Base-by-base conservation (phyloP, 2,797 vertebrate genomes). In the Megaceryle alcyon region DNA sequence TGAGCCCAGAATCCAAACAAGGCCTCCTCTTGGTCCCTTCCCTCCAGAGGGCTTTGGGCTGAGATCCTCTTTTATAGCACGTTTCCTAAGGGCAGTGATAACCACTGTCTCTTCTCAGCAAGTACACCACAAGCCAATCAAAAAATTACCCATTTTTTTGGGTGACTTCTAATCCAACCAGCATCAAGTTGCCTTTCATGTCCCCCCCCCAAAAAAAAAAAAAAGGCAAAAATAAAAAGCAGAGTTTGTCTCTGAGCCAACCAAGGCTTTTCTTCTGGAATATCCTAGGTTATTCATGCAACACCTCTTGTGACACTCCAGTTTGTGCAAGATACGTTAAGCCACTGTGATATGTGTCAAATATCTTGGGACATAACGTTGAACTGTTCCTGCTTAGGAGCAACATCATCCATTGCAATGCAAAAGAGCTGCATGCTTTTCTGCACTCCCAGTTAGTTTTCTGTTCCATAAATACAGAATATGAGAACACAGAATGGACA, bases 291-390 rank as follows among this genome's bases (percentile, higher is more conserved):
- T 64, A 8, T 49, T 83, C 2, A 0, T 22, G 95, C 49, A 97
- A 97, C 12, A 21, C 7, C 54, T 94, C 71, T 97, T 97, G 80
- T 94, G 94, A 94, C 94, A 97, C 80, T 71, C 9, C 5, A 6
- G 76, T 83, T 92, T 86, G 57, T 90, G 93, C 49, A 94, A 97
- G 69, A 83, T 3, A 21, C 41, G 76, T 97, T 97, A 94, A 86
- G 15, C 94, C 95, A 78, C 85, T 1, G 0, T 5, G 76, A 43
- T 59, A 6, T 81, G 61, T 86, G 72, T 81, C 76, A 88, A 85
- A 81, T n/a, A 4, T 57, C 72, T 95, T 86, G 79, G 76, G 57
- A 72, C 70, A n/a, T 3, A 57, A 53, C 1, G 1, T 22, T 49
- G 79, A 78, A 57, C 72, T 29, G 37, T 15, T 53, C 35, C 63